These are phyloP conservation scores for Leucania comma DNA, from an alignment of 2,888 invertebrate species.

Conservation along the genomic window DNA sequence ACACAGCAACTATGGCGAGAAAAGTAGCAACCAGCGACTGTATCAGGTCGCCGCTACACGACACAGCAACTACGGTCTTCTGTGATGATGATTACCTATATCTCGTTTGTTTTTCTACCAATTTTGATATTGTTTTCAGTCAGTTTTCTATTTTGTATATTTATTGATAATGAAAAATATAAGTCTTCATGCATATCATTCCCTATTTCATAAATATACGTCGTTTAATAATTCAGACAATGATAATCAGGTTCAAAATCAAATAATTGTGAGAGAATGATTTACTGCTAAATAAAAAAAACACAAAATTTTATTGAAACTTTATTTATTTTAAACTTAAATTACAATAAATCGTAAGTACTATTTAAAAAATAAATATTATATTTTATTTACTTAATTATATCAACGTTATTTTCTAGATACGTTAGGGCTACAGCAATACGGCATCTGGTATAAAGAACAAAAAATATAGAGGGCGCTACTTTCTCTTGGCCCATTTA, in stretches of 20 bases:
- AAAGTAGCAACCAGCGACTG: no score
- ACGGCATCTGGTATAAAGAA: constrained; percentile 48
- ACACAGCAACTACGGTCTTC: no score
- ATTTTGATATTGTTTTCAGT: no score
- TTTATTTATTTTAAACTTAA: constrained; percentile 68
- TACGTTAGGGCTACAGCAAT: constrained; percentile 35
- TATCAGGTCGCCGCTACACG: no score
- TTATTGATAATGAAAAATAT: no score
- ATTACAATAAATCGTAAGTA: constrained; percentile 65
- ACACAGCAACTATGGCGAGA: no score
- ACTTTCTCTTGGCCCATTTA: constrained; percentile 30
- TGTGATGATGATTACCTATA: no score
- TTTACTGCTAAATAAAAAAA: constrained; percentile 28
- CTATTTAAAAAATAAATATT: constrained; percentile 72
- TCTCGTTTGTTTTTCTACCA: no score
- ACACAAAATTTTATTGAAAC: constrained; percentile 57
- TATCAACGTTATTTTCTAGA: constrained; percentile 34
- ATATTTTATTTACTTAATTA: constrained; percentile 62
- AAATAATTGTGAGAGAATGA: not conserved
- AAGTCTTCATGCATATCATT: no score
- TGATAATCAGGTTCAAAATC: not conserved
- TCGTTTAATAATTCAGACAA: not conserved
- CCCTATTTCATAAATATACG: not conserved
- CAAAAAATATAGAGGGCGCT: constrained; percentile 49
- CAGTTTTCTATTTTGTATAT: no score